Base-by-base conservation (phyloP, 2,113 vertebrate genomes). In the Larimichthys polyactis region DNA sequence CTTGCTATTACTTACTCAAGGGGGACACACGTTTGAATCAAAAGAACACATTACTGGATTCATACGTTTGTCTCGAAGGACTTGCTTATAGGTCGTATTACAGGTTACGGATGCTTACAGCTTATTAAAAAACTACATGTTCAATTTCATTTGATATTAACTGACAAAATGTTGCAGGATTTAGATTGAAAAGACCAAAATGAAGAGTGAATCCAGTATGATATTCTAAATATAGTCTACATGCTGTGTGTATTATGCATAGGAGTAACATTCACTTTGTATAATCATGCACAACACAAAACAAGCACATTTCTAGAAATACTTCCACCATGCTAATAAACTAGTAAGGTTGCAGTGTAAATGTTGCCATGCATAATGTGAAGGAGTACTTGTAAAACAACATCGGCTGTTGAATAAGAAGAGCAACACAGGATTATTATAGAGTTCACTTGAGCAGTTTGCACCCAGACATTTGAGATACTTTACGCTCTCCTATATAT, bases 21-120 rank as follows among this genome's bases (percentile, higher is more conserved):
- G 70, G 75, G 70, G 73, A 73, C 72, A 73, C 72, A 77, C 66
- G 14, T 43, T 67, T 32, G 48, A 80, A 67, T 77, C 20, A 71
- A 87, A 84, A 89, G 83, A 91, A 92, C 79, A 91, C 89, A 91
- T 86, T 17, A 90, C 91, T 93, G 91, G 92, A 94, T 93, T 93
- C 91, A 89, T 71, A 11, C 3, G 16, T 71, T 80, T 17, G 75
- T 78, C 84, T 86, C 72, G 0, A 84, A 85, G 67, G 62, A 82
- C 79, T 75, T 64, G 36, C 46, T 75, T 46, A 27, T 6, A 11
- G 44, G 54, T 78, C 19, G 16, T 12, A 7, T 79, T 77, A 52
- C 11, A 67, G 24, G 43, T 71, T 78, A 15, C 11, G 16, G 29
- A 58, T 22, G 20, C 7, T 14, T 44, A 8, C 65, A 68, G 52